A percentile compares a stretch with the other conserved stretches of the same genome.
These are phyloP conservation scores for Smutsia temminckii DNA, from an alignment of 2,797 vertebrate species.

Conservation along the genomic window DNA sequence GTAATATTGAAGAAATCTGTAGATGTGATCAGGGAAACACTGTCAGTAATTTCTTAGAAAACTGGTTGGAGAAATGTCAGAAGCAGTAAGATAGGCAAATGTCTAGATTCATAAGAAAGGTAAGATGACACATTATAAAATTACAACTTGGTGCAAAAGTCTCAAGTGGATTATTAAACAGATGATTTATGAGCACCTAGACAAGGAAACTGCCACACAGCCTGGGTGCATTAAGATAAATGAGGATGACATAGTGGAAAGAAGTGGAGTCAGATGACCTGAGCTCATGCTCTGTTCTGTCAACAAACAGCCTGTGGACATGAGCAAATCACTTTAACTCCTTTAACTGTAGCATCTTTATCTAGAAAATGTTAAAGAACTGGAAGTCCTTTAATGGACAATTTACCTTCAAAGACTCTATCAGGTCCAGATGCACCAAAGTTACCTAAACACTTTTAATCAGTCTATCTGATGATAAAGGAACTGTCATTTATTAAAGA, in stretches of 20 bases:
- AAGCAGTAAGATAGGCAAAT: not conserved
- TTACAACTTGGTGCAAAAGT: not conserved
- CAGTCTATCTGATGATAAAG: not conserved
- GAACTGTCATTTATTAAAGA: not conserved
- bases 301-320: not conserved
- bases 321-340: not conserved
- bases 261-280: fast-evolving
- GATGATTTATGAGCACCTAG: not conserved
- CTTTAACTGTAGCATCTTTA: not conserved
- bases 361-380: not conserved
- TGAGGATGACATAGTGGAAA: not conserved
- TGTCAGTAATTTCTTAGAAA: not conserved
- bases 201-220: not conserved
- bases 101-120: not conserved
- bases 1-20: not conserved
- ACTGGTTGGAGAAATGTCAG: not conserved
- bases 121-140: not conserved
- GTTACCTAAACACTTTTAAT: not conserved
- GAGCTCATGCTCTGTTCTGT: not conserved
- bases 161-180: not conserved
- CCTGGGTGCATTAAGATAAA: not conserved
- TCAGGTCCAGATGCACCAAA: not conserved
- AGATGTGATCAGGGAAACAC: not conserved
- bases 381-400: not conserved
- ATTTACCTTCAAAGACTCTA: not conserved